Base-by-base conservation (phyloP, 2,113 vertebrate genomes). In the Apodemus sylvaticus region DNA sequence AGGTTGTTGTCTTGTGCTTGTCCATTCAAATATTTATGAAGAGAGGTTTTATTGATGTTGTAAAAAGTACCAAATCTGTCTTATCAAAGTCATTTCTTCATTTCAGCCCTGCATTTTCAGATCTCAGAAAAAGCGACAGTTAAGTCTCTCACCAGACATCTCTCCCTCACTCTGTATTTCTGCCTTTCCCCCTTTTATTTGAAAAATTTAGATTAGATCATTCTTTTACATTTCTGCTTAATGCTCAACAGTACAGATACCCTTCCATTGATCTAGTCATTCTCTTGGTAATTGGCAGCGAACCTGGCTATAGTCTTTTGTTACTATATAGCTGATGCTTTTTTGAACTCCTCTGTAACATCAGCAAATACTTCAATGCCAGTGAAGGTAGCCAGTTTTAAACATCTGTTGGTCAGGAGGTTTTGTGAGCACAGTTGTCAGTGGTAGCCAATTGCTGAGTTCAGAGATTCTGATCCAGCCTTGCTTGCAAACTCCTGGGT, bases 1-100 rank as follows among this genome's bases (percentile, higher is more conserved):
- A 64, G 29, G 19, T 71, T 76, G 7, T 24, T 74, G 4, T 64
- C 55, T 91, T 95, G 39, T 13, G 10, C 29, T 95, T 79, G 66
- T 48, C 71, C 68, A 74, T 70, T 95, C 36, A 77, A 85, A 92
- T 92, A 87, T 62, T 93, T 87, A 83, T 42, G 13, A 51, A 93
- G 77, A 17, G 13, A 74, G 78, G 36, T 60, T 86, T 82, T 39
- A 51, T 22, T 89, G 42, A 62, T 10, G 48, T 29, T 73, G 34
- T 95, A 48, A 73, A 66, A 1, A 85, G 34, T 62, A 74, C 58
- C 55, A 53, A 91, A 16, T 39, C 0, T 77, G 2, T 6, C 8
- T 53, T 62, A 9, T 91, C 24, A 7, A 93, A 85, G n/a, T 90
- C n/a, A 39, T 53, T 78, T 9, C 51, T 87, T 76, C 7, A 17